A percentile compares a stretch with the other conserved stretches of the same genome.
Conservation (phyloP, 1,140 invertebrate genomes). For the Bombus fervidus region DNA sequence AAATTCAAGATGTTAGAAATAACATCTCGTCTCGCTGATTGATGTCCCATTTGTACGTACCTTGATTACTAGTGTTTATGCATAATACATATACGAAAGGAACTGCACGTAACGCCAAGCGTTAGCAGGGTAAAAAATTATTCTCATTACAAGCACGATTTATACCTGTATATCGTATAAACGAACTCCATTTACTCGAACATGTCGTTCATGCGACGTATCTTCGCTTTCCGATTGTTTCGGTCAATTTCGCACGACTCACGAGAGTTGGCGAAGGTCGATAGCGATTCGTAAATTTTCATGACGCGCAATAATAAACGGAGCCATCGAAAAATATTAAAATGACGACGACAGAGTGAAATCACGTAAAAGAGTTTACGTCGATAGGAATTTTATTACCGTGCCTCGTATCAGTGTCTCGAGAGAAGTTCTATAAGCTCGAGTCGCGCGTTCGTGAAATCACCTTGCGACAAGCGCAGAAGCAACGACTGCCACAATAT, state of each 20-base stretch:
- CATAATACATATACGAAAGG: too few relatives aligned
- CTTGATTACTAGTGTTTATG: not conserved
- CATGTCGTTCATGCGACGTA: not conserved
- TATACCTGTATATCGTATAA: not conserved
- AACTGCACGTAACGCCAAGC: not conserved
- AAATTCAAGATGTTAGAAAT: not conserved
- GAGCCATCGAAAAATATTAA: conserved; percentile 24
- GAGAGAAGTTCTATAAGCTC: not conserved
- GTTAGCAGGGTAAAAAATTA: not conserved
- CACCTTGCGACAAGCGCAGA: not conserved
- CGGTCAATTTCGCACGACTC: not conserved
- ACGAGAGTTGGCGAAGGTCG: not conserved
- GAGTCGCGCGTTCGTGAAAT: conserved; percentile 11
- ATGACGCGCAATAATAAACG: not conserved
- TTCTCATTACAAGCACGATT: not conserved
- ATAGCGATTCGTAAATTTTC: conserved; percentile 35
- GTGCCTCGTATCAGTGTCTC: conserved; percentile 7
- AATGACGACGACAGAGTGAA: not conserved
- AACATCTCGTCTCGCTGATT: not conserved
- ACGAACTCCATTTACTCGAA: not conserved
- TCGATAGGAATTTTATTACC: conserved; percentile 52
- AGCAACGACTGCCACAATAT: not conserved
- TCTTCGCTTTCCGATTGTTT: not conserved
- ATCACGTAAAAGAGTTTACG: conserved; percentile 35
- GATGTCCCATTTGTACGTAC: not conserved